A percentile compares a stretch with the other conserved stretches of the same genome.
phyloP scores from a whole-genome alignment of 1,140 invertebrate species.

The Holcopasites calliopsidis region DNA sequence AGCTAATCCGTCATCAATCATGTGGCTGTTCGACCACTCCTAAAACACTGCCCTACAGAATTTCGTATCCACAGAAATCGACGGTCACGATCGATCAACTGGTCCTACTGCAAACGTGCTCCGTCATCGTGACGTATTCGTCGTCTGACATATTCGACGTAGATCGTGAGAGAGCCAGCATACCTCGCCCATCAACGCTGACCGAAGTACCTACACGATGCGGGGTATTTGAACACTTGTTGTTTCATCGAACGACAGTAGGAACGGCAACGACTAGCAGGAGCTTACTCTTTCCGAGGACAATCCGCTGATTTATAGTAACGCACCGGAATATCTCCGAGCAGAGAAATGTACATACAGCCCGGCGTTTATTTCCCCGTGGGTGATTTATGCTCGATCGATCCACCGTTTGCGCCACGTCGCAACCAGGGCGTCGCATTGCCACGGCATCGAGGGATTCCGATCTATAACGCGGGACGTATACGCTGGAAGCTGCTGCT shows the following conservation, averaged over 20 bases:
- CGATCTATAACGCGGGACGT: slow-evolving; percentile 51
- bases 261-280: slow-evolving; percentile 6
- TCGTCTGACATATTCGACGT: background rate
- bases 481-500: slow-evolving; percentile 32
- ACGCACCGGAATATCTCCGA: background rate
- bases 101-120: background rate
- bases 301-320: slow-evolving; percentile 38
- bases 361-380: slow-evolving; percentile 30
- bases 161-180: slow-evolving; percentile 12
- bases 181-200: no score
- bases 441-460: slow-evolving; percentile 43
- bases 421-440: slow-evolving; percentile 34
- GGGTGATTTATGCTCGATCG: slow-evolving; percentile 45
- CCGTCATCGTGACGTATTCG: background rate
- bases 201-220: no score
- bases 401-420: slow-evolving; percentile 31
- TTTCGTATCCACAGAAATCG: background rate
- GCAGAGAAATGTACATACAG: slow-evolving; percentile 28
- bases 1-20: background rate
- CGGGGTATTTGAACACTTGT: background rate
- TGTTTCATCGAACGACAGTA: background rate
- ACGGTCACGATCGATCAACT: background rate
- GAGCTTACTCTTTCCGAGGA: slow-evolving; percentile 6
- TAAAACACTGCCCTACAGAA: background rate
- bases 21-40: background rate